Base-by-base conservation (phyloP, 2,888 invertebrate genomes). In the Microctonus aethiopoides region DNA sequence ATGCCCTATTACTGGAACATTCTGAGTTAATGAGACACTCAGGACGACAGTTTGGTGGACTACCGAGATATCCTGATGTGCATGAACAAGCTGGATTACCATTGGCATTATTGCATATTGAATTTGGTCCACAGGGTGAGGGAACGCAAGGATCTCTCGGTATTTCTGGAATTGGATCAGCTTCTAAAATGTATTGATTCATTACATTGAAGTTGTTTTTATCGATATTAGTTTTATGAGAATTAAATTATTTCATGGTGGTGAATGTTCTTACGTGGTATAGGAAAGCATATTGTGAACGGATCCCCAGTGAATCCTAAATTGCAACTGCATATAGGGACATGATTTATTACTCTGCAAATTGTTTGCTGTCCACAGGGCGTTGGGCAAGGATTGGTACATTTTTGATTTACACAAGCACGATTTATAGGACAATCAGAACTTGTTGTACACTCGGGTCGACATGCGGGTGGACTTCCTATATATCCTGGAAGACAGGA, bases 101-200 rank as follows among this genome's bases (percentile, higher is more conserved):
- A 76, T 92, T 92, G 75, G 92, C 89, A 73, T 91, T 89, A 80
- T 92, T 90, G 87, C 95, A 95, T 87, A 92, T 91, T 34, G 94
- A 93, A 86, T 94, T 92, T 56, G 92, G 91, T 67, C 95, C 95
- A 84, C 94, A 94, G 26, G 94, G 94, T 9, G 92, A 91, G 56
- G 92, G 92, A 11, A 89, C 85, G 79, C 92, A 93, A 1, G 92
- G 92, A 82, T 92, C 90, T 79, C 80, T 85, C 65, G 64, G 60
- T 6, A 6, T 32, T 24, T 54, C 54, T 1, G 66, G 60, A 11
- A 29, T 26, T 13, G 41, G 26, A 6, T 52, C 34, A 7, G 34
- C 36, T 67, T 54, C 72, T 72, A 59, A 10, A 67, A 67, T 59
- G 13, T 67, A 24, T 29, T 36, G n/a, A 59, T 89, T 87, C 68